These are phyloP conservation scores for Vespertilio murinus DNA, from an alignment of 2,797 vertebrate genomes.

Conservation along the genomic window DNA sequence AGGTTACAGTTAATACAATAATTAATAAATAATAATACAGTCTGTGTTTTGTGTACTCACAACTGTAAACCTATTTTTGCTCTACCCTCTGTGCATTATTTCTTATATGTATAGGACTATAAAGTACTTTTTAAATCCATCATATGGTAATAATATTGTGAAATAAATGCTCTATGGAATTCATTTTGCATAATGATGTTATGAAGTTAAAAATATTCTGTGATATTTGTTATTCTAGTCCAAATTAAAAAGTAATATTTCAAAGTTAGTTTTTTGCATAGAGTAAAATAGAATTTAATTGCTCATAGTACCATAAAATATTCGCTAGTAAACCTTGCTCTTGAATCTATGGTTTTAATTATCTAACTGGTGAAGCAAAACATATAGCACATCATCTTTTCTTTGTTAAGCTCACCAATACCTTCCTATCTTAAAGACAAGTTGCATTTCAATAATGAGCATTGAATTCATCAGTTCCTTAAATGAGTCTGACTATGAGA, in stretches of 20 bases:
- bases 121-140: background rate
- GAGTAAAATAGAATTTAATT: background rate
- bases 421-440: background rate
- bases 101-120: background rate
- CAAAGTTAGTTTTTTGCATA: background rate
- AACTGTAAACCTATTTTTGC: background rate
- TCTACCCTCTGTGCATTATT: background rate
- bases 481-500: constrained; percentile 1
- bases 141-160: background rate
- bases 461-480: constrained; percentile 6
- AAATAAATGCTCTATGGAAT: constrained; percentile 34
- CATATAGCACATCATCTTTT: background rate
- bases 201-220: background rate
- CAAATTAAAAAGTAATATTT: constrained; percentile 45
- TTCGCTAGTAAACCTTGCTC: background rate
- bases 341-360: constrained; percentile 37
- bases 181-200: constrained; percentile 7
- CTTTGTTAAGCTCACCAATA: constrained; percentile 17
- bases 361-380: constrained; percentile 6
- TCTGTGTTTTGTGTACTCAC: background rate
- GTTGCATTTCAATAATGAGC: constrained; percentile 18
- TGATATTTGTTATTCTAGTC: background rate
- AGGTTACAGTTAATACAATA: background rate
- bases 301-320: background rate
- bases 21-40: background rate